These are phyloP conservation scores for Pampus argenteus DNA, from an alignment of 2,797 vertebrate genomes.

Conservation along the genomic window DNA sequence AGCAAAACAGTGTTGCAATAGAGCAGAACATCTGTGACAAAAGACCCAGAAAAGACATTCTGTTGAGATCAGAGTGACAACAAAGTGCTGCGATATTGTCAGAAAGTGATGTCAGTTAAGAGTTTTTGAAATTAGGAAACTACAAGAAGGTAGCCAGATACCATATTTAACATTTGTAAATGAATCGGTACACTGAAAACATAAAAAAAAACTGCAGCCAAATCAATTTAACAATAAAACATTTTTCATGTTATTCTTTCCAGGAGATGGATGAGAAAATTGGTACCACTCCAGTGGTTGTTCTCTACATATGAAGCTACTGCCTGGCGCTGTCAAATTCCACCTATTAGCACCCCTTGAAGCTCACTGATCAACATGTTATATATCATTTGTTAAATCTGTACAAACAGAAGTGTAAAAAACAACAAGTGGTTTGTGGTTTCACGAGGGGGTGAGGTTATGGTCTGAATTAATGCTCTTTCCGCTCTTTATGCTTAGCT, in stretches of 20 bases:
- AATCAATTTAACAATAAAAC: too few relatives aligned
- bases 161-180: too few relatives aligned
- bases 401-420: not conserved
- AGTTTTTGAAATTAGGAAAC: not conserved
- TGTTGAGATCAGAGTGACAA: not conserved
- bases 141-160: not conserved
- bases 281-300: not conserved
- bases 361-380: not conserved
- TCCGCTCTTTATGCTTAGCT: not conserved
- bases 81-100: not conserved
- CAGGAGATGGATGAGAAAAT: not conserved
- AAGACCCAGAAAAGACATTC: not conserved
- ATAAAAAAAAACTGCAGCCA: too few relatives aligned
- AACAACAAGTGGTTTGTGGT: not conserved
- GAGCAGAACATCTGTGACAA: not conserved
- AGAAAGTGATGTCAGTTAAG: too few relatives aligned
- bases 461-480: not conserved
- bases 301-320: not conserved
- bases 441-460: not conserved
- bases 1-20: constrained; percentile 6
- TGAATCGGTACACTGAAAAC: too few relatives aligned
- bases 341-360: not conserved
- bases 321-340: not conserved
- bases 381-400: not conserved
- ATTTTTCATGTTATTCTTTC: not conserved